Base-by-base conservation (phyloP, 2,888 invertebrate genomes). In the Phaonia tiefii region DNA sequence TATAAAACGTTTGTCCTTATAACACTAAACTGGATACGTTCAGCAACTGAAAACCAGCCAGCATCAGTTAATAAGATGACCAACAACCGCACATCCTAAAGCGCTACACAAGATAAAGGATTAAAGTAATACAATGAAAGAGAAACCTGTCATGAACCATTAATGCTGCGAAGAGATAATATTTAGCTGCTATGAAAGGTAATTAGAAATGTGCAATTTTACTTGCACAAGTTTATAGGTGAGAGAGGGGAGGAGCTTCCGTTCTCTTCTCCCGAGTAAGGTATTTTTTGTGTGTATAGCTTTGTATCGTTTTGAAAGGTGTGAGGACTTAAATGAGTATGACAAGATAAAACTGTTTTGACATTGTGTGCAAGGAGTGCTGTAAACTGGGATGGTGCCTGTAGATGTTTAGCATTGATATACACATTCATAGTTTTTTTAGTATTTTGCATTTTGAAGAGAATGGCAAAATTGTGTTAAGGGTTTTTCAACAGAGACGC, bases 1-100 rank as follows among this genome's bases (percentile, higher is more conserved):
- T 80, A 80, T 74, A 80, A 80, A 80, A 17, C 10, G 54, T 39
- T 73, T 5, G 22, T 67, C 20, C 42, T 56, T 65, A 60, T 60
- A 60, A 39, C 37, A 60, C 37, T 39, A 37, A 60, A 60, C 31
- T 60, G 37, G 60, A 39, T 60, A 60, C 25, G 54, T 54, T 54
- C 22, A 51, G 13, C 13, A 15, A n/a, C n/a, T n/a, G n/a, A n/a
- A n/a, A n/a, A 58, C 58, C 58, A 31, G 58, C 58, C 54, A 7
- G 2, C 22, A 54, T 13, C 20, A 17, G 49, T 2, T 31, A 58
- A 26, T 4, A 58, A 58, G 31, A 58, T 31, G n/a, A 15, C 11
- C 15, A 3, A 26, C 58, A 26, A 56, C 25, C 15, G 20, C 49
- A 49, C 3, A n/a, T n/a, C n/a, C n/a, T n/a, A 3, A 8, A 10